Percentiles rank a stretch among this genome's conserved stretches.
phyloP scores from a whole-genome alignment of 2,113 vertebrate species.

The Taurulus bubalis region DNA sequence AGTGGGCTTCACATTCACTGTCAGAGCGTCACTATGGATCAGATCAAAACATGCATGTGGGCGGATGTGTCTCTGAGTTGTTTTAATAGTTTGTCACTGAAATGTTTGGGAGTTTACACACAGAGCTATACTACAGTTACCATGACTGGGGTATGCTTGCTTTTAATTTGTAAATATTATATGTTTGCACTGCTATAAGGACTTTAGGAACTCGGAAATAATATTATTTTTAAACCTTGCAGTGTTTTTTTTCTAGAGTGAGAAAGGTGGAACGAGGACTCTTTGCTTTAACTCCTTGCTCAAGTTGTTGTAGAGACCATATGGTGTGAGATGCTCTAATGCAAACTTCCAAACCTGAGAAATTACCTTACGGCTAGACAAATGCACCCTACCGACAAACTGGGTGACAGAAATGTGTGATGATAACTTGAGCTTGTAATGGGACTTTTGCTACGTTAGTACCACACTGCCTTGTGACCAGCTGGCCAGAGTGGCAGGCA shows the following conservation, averaged over 20 bases:
- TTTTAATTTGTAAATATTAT: slow-evolving; percentile 10
- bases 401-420: slow-evolving; percentile 43
- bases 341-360: slow-evolving; percentile 21
- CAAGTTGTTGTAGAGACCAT: slow-evolving; percentile 32
- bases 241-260: slow-evolving; percentile 12
- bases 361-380: slow-evolving; percentile 3
- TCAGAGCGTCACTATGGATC: slow-evolving; percentile 42
- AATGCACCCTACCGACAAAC: slow-evolving; percentile 17
- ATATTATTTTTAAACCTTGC: slow-evolving; percentile 5
- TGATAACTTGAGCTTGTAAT: slow-evolving; percentile 42
- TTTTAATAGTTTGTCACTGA: slow-evolving; percentile 20
- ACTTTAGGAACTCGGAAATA: neutral
- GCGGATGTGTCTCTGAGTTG: slow-evolving; percentile 17
- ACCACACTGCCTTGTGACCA: slow-evolving; percentile 19
- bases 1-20: slow-evolving; percentile 28
- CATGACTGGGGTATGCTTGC: slow-evolving; percentile 12
- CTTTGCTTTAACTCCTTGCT: slow-evolving; percentile 12
- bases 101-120: slow-evolving; percentile 8
- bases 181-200: slow-evolving; percentile 7
- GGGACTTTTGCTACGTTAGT: slow-evolving; percentile 35
- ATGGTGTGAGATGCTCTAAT: slow-evolving; percentile 6
- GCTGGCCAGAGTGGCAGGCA: slow-evolving; percentile 40
- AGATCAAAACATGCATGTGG: slow-evolving; percentile 36
- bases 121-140: neutral
- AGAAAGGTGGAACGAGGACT: slow-evolving; percentile 14